Base-by-base conservation (phyloP, 2,888 invertebrate genomes). In the Lysandra bellargus region DNA sequence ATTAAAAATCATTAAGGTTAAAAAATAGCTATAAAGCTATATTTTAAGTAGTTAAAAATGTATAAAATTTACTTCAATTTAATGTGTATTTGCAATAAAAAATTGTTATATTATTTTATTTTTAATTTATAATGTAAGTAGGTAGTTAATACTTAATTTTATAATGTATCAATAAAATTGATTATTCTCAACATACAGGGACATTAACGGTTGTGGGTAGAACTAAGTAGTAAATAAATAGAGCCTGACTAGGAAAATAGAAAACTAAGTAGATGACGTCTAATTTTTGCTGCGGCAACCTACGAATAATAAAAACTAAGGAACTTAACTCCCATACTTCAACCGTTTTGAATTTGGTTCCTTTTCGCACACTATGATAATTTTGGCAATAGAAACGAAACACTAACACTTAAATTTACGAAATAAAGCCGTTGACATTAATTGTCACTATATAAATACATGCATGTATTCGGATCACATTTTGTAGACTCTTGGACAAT, bases 121-220 rank as follows among this genome's bases (percentile, higher is more conserved):
- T 17, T 57, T 57, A 23, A 23, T 61, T n/a, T 61, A 64, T 30
- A 9, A 33, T 69, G 30, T 72, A 78, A 44, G 49, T 78, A 30
- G 40, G 49, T 78, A 64, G 60, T 61, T 14, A 57, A 37, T 60
- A 33, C 23, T 23, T 60, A 7, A 3, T 53, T 12, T 1, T 12
- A 3, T 49, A 49, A 12, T 76, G 33, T 78, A 76, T 76, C 17
- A 76, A 78, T 53, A 44, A 79, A 85, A 88, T 90, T 89, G 88
- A 84, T 87, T 85, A 86, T 89, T 86, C 81, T 85, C 92, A 92
- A 92, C 91, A 85, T 85, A 74, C 87, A 84, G 85, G 88, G 88
- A 83, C 84, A 84, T 83, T 23, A 23, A 44, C 44, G 92, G 92
- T 91, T 89, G 86, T 87, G 91, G 92, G 88, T 84, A 80, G 64